Evolutionary conservation across 2,888 invertebrate genomes (phyloP), one percentile per base, ranked within the genome.

Genomic region (Ochropleura plecta): DNA sequence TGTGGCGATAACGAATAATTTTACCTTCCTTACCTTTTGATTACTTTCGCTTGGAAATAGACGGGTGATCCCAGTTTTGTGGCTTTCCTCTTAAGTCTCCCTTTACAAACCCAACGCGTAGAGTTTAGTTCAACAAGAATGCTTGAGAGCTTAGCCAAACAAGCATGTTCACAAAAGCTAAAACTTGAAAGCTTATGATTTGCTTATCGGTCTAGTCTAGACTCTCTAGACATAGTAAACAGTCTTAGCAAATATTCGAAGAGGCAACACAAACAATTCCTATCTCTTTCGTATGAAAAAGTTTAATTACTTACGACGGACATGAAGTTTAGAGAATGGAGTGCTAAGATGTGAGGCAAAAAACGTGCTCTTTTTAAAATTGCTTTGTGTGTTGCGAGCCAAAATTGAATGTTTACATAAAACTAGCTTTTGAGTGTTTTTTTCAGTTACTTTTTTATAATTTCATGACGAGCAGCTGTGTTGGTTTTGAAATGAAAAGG

Each of bases 271-370:
- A 68, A 44, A 59, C 59, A 60, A 64, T 51, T 68, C 42, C 18
- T 30, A 70, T 76, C 59, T 75, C 67, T 70, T 48, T 57, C n/a
- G 20, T 64, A 72, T 73, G 62, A 79, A 83, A 81, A 70, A 70
- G 62, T 82, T 83, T 83, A 82, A 83, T 83, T 83, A 76, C 79
- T 70, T 64, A 72, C 59, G 55, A 53, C 2, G 6, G 48, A 0
- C 71, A 69, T 9, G 18, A 71, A 72, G 53, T 57, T 53, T 20
- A 7, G 4, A 14, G 18, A 44, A 40, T 59, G 65, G 68, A 81
- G 65, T 62, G 48, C 14, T 18, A 51, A 53, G 30, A 40, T 18
- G 59, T 59, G 59, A 16, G 4, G 6, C 12, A 40, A 10, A 7
- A 9, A 0, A 6, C 16, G 20, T 51, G 5, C 12, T 63, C 9